Percentiles rank a stretch among this genome's conserved stretches.
Conservation (phyloP, 2,888 invertebrate species). For the Drosophila glabriapex region DNA sequence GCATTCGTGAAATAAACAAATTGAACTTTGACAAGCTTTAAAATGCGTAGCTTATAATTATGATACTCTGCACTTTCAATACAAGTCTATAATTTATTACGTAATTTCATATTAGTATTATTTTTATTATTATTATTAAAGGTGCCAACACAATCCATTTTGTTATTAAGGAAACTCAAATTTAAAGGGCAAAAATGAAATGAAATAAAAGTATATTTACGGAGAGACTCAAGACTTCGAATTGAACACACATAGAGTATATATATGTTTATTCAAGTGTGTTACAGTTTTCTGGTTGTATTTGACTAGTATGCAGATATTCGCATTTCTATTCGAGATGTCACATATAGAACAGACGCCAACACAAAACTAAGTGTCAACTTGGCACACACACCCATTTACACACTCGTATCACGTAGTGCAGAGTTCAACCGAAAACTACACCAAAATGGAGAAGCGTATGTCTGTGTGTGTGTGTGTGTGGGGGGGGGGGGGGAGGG, state of each 20-base stretch:
- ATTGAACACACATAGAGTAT: background rate
- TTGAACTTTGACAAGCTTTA: conserved; percentile 1
- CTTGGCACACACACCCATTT: conserved; percentile 5
- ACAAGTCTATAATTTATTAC: background rate
- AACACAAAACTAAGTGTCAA: conserved; percentile 27
- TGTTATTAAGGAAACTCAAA: too few relatives aligned
- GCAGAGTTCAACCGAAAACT: conserved; percentile 7
- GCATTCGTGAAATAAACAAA: conserved; percentile 7
- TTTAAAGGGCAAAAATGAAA: too few relatives aligned
- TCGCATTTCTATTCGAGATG: conserved; percentile 30
- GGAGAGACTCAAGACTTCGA: background rate
- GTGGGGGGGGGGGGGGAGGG: background rate
- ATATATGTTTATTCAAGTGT: background rate
- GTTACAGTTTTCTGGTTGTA: conserved; percentile 5
- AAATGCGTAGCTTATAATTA: background rate
- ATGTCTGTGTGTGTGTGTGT: too few relatives aligned
- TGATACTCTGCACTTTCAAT: background rate
- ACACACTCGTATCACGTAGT: background rate
- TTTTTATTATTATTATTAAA: too few relatives aligned
- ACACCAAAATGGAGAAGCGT: background rate
- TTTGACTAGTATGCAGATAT: conserved; percentile 10
- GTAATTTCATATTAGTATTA: too few relatives aligned
- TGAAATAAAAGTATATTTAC: background rate
- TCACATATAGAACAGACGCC: conserved; percentile 18
- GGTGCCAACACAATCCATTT: too few relatives aligned